Evolutionary conservation across 2,113 vertebrate genomes (phyloP), one percentile per base, ranked within the genome.

Genomic region (Entomyzon cyanotis): DNA sequence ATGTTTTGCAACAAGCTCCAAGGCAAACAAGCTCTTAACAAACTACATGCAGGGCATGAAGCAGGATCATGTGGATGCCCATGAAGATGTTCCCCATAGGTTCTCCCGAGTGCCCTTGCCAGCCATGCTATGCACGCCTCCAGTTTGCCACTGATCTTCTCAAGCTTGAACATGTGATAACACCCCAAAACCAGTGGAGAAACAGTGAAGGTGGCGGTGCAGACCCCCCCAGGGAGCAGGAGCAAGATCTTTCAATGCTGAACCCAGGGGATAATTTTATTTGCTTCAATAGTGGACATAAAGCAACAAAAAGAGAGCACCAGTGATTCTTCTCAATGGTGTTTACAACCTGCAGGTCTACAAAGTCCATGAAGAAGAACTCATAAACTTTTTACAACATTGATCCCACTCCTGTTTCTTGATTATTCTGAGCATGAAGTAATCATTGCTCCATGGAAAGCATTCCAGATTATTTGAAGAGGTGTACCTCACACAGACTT

Each of bases 81-180:
- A 15, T 2, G 1, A 68, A 74, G 37, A 42, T 1, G 0, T 3
- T 46, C 37, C 56, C n/a, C 7, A 2, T 3, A 0, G 1, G 25
- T 18, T 70, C 8, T 7, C 44, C 25, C 42, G 11, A 28, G 35
- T 28, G 53, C 39, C 74, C 69, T 59, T 47, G 41, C 30, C 47
- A 74, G 28, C 8, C 63, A 39, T 12, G 31, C 12, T 20, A 9
- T 2, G 0, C n/a, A 59, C 78, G 44, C 69, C 77, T 65, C 31
- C 2, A 3, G 47, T 23, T 42, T 58, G 33, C 25, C 56, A 58
- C 24, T 21, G 39, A 42, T 12, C 69, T 56, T 67, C 87, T 71
- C 21, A 42, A 7, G 27, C 53, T 41, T 35, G 23, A 88, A 39
- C 4, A 82, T 62, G 20, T 49, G 16, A 27, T 18, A 64, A 53